Evolutionary conservation across 2,113 vertebrate genomes (phyloP), one percentile per base, ranked within the genome.

Genomic region (Sphyrna mokarran): DNA sequence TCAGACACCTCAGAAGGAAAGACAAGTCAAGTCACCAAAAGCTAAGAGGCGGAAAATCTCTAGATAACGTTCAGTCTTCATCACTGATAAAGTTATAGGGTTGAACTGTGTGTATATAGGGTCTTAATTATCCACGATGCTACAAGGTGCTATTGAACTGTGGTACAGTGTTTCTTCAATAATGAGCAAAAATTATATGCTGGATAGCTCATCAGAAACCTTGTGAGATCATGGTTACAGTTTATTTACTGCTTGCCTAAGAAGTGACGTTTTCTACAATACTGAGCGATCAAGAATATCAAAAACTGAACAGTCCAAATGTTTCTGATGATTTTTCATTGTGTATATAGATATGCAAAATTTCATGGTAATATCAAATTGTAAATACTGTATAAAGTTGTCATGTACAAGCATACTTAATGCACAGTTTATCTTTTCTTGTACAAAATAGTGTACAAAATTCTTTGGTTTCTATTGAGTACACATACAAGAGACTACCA

Each of bases 341-440:
- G 98, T 99, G 98, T 99, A 99, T 97, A 99, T 99, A 99, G 98
- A 98, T 98, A 98, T 98, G 98, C 98, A 98, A 98, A 99, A 98
- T 99, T 98, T 99, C 98, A 98, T 98, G 98, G 98, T 98, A 98
- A 98, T 98, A 98, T 97, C 98, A 97, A 98, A 97, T 54, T 99
- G 99, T 99, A 99, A 98, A 99, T 99, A 99, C 97, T 99, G 99
- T 99, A 99, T 98, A 98, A 98, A 98, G 98, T 98, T 98, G 99
- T 99, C 98, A 98, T 98, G 98, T 99, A 99, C 98, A 98, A 99
- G 99, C 98, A 97, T 98, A 99, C 98, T 97, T 98, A 98, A 99
- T 99, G 99, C 98, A 99, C 98, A 99, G 98, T 99, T 99, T 99
- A 99, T 99, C 99, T 99, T 99, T 99, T 98, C 99, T 99, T 99